Evolutionary conservation across 2,888 invertebrate species (phyloP), one percentile per base, ranked within the genome.

Genomic region (Clitarchus hookeri): DNA sequence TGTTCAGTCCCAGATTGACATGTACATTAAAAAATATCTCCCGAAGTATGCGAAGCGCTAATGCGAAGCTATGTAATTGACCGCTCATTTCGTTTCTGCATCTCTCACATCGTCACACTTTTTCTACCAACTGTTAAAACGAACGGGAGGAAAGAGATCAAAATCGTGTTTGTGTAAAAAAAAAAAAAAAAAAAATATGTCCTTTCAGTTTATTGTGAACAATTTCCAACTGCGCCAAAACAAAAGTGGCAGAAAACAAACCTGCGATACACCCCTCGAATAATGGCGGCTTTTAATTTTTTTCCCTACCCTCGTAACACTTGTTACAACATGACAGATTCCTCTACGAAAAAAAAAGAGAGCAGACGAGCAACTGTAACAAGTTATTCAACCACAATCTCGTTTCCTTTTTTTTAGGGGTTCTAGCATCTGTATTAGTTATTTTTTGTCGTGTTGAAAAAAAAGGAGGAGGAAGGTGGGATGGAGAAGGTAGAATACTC

Each of bases 401-500:
- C 65, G 84, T 27, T 36, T 48, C 26, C 54, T 54, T 84, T 84
- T 84, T 84, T 84, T 84, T 48, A 84, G 19, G n/a, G 84, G 23
- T 44, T 13, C 54, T 16, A 44, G 44, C 44, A 83, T 84, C 48
- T 48, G 84, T 26, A 26, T 44, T 26, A 25, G 44, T 44, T 36
- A 25, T 48, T 36, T 54, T 26, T 53, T 36, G 84, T 53, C 25
- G 25, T 26, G 36, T 16, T 16, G 23, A 82, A 44, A 19, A 36
- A n/a, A 82, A n/a, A 27, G 19, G 23, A 82, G 82, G 82, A 27
- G 44, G 82, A 82, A 82, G 82, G 44, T 19, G 25, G 27, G 13
- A 82, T 23, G 36, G 48, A 48, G 54, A n/a, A 54, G 53, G 36
- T 13, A 44, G 83, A 26, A 48, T 44, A 9, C 25, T 48, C 13